phyloP scores from a whole-genome alignment of 53 echinoderm and acorn worm species.

The Hippasteria phrygiana region DNA sequence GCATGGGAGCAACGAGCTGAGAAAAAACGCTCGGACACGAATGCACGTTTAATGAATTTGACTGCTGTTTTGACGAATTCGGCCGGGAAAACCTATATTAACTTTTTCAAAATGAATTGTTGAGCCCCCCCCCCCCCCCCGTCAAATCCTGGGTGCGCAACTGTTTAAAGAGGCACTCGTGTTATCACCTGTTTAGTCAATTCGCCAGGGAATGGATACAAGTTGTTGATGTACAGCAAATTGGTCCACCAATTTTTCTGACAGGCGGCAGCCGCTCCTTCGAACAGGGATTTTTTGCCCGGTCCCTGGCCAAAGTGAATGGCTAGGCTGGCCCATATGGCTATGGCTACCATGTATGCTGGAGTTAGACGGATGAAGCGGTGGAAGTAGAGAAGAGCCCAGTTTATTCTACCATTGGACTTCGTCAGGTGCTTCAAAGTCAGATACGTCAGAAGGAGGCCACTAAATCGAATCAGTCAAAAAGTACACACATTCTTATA shows the following conservation, averaged over 20 bases:
- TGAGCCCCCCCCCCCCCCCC: no score
- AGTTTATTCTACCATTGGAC: slow-evolving; percentile 54
- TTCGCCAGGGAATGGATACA: slow-evolving; percentile 63
- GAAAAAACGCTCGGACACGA: no score
- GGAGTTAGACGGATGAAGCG: slow-evolving; percentile 69
- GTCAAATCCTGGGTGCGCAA: neutral
- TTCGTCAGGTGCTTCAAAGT: slow-evolving; percentile 61
- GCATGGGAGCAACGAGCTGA: no score
- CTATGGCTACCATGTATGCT: slow-evolving; percentile 47
- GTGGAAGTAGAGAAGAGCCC: slow-evolving; percentile 71
- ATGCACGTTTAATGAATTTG: no score
- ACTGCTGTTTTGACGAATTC: no score
- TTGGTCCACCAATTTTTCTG: slow-evolving; percentile 94
- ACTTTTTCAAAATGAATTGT: no score
- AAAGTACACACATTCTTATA: neutral
- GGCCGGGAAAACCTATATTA: no score
- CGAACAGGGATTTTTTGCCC: neutral
- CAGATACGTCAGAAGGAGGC: slow-evolving; percentile 61
- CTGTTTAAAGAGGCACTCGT: neutral
- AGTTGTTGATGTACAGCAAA: slow-evolving; percentile 92
- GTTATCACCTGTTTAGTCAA: neutral
- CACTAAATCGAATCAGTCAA: slow-evolving; percentile 1
- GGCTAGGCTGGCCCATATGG: slow-evolving; percentile 38
- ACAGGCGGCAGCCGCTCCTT: slow-evolving; percentile 44
- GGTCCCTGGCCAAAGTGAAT: slow-evolving; percentile 64